phyloP scores from a whole-genome alignment of 2,113 vertebrate genomes.

The Lethenteron reissneri region DNA sequence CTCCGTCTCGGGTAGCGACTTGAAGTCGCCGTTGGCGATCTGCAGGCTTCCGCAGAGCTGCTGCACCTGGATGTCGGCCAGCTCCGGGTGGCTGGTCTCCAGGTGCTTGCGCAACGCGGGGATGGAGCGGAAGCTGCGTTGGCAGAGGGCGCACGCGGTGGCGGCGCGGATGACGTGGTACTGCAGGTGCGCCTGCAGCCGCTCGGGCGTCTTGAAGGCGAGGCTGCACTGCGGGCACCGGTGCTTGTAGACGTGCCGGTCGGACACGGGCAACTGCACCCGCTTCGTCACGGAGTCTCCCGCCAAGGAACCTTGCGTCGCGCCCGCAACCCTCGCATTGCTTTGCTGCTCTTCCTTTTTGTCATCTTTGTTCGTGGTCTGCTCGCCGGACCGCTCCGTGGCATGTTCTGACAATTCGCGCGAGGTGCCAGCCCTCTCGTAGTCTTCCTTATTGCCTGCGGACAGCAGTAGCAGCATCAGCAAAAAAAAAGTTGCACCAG shows the following conservation, averaged over 20 bases:
- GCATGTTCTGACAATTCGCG: too few species aligned
- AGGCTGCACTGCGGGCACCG: constrained; percentile 94
- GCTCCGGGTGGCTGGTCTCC: constrained; percentile 79
- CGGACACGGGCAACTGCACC: constrained; percentile 76
- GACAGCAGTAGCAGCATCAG: too few species aligned
- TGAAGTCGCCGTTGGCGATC: constrained; percentile 73
- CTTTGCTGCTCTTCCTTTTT: too few species aligned
- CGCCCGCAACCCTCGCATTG: too few species aligned
- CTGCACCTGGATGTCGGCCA: constrained; percentile 88
- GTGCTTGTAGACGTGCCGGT: constrained; percentile 95
- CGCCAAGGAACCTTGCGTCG: too few species aligned
- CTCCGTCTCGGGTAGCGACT: constrained; percentile 52
- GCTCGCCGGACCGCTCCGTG: too few species aligned
- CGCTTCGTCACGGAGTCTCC: constrained; percentile 41
- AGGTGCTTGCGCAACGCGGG: constrained; percentile 92
- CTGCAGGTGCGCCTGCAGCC: constrained; percentile 86
- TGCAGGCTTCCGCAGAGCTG: constrained; percentile 70
- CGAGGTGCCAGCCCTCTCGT: too few species aligned
- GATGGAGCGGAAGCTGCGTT: constrained; percentile 86
- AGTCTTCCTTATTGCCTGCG: too few species aligned
- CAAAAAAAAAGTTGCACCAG: too few species aligned
- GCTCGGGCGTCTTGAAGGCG: constrained; percentile 92
- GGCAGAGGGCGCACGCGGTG: constrained; percentile 96
- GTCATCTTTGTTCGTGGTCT: too few species aligned
- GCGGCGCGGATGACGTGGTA: constrained; percentile 91